A percentile compares a stretch with the other conserved stretches of the same genome.
These are phyloP conservation scores for Ormyrus nitidulus DNA, from an alignment of 2,888 invertebrate species.

Conservation along the genomic window DNA sequence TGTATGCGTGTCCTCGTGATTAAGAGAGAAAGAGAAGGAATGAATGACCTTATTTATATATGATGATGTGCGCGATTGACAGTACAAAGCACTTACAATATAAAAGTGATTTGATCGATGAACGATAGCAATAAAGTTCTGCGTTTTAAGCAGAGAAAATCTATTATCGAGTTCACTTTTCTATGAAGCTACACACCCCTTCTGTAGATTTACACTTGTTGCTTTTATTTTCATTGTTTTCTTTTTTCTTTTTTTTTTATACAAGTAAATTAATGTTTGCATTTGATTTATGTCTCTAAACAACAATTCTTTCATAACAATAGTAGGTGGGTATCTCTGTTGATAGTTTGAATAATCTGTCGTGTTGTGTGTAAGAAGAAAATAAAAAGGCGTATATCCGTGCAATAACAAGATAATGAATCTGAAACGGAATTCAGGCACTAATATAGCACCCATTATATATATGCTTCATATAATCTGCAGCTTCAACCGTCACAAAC, in stretches of 20 bases:
- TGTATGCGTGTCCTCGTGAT: conserved; percentile 25
- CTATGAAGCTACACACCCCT: conserved; percentile 37
- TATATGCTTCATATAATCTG: conserved; percentile 34
- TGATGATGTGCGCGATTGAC: conserved; percentile 41
- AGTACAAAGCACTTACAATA: conserved; percentile 56
- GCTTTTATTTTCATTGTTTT: conserved; percentile 25
- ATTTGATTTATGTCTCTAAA: conserved; percentile 14
- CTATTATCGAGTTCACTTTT: conserved; percentile 45
- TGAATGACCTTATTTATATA: conserved; percentile 50
- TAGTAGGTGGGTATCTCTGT: conserved; percentile 33
- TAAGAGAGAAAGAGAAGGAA: neutral
- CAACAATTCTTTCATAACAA: conserved; percentile 16
- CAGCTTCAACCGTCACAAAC: conserved; percentile 43
- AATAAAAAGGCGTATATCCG: neutral
- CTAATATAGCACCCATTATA: conserved; percentile 15
- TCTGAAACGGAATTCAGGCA: conserved; percentile 48
- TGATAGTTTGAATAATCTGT: neutral
- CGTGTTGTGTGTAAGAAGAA: conserved; percentile 1
- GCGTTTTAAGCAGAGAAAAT: conserved; percentile 60
- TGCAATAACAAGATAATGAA: neutral
- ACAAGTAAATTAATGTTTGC: conserved; percentile 28
- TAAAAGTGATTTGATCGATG: conserved; percentile 52
- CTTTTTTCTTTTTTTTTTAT: conserved; percentile 23
- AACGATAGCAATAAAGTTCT: conserved; percentile 61
- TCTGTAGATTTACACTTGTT: conserved; percentile 26